A percentile compares a stretch with the other conserved stretches of the same genome.
Evolutionary conservation across 2,113 vertebrate genomes (phyloP).

Genomic region (Mesocricetus auratus): DNA sequence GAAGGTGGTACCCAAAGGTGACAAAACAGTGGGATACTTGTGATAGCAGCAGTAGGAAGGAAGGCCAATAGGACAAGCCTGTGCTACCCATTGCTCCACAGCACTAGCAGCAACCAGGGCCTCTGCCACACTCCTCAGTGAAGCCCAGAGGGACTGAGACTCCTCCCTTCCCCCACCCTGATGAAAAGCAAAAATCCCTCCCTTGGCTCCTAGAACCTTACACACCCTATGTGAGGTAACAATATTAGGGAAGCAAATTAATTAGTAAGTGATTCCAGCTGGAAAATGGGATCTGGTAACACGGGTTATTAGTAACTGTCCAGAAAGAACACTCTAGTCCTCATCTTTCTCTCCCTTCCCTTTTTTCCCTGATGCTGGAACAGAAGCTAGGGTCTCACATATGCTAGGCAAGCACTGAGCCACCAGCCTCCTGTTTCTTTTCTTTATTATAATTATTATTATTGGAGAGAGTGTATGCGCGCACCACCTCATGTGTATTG

Average conservation of each 20-base stretch:
- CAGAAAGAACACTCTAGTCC: neutral
- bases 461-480: neutral
- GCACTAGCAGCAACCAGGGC: neutral
- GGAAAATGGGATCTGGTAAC: constrained; percentile 7
- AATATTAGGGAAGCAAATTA: neutral
- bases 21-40: neutral
- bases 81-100: neutral
- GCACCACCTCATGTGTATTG: neutral
- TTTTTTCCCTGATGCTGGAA: neutral
- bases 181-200: constrained; percentile 15
- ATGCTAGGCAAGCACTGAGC: neutral
- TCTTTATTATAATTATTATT: constrained; percentile 64
- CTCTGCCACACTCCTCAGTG: neutral
- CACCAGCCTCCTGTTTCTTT: neutral
- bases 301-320: constrained; percentile 15
- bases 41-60: neutral
- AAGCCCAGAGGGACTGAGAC: neutral
- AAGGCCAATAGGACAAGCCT: neutral
- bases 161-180: no score
- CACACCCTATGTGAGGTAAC: neutral
- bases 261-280: neutral
- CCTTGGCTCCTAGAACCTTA: neutral
- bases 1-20: constrained; percentile 12
- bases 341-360: neutral
- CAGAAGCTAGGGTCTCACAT: neutral